phyloP scores from a whole-genome alignment of 2,113 vertebrate genomes.

The Brachionichthys hirsutus region DNA sequence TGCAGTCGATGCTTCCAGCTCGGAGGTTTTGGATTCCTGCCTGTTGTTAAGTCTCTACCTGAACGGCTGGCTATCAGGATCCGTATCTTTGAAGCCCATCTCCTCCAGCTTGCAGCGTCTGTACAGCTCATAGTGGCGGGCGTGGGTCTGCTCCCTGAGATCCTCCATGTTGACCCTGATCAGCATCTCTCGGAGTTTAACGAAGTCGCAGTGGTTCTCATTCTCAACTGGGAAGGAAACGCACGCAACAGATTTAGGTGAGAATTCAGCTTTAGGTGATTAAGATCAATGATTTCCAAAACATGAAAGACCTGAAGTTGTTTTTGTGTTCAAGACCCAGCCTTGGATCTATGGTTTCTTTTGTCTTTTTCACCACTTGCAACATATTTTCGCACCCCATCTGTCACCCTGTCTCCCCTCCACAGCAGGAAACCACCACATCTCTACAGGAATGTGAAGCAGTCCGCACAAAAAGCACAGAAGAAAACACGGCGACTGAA shows the following conservation, averaged over 20 bases:
- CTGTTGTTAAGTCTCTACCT: slow-evolving; percentile 74
- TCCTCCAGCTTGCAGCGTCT: slow-evolving; percentile 95
- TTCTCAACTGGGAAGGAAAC: slow-evolving; percentile 85
- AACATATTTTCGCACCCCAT: slow-evolving; percentile 32
- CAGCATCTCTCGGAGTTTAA: slow-evolving; percentile 96
- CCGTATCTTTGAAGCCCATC: slow-evolving; percentile 98
- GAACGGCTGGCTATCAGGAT: slow-evolving; percentile 95
- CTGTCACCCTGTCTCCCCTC: slow-evolving; percentile 40
- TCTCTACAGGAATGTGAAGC: slow-evolving; percentile 44
- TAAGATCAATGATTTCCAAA: background rate
- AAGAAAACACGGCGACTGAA: slow-evolving; percentile 3
- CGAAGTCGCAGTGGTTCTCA: slow-evolving; percentile 96
- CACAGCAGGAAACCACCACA: slow-evolving; percentile 35
- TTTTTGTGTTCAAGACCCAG: background rate
- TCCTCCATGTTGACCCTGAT: slow-evolving; percentile 99
- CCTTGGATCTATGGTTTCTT: background rate
- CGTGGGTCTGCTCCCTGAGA: slow-evolving; percentile 95
- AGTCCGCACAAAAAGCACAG: background rate
- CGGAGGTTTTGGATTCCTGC: too few relatives aligned
- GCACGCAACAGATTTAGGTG: background rate
- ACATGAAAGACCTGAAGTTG: background rate
- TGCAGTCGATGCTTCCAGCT: too few relatives aligned
- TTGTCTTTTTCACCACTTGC: slow-evolving; percentile 6
- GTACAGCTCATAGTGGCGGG: slow-evolving; percentile 96
- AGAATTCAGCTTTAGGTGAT: background rate